Percentiles rank a stretch among this genome's conserved stretches.
These are phyloP conservation scores for Poecilobothrus nobilitatus DNA, from an alignment of 2,888 invertebrate genomes.

Conservation along the genomic window DNA sequence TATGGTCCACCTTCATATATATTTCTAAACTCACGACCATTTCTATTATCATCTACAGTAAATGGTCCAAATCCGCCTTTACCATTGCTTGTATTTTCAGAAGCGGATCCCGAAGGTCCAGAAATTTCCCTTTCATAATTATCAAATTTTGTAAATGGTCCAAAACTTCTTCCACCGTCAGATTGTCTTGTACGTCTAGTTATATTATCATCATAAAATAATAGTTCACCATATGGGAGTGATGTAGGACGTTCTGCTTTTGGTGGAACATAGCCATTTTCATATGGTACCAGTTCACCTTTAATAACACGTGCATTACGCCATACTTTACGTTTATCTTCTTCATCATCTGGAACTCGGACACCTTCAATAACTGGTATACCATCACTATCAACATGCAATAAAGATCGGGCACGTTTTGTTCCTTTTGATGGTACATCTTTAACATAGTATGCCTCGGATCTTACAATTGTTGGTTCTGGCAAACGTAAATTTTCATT, in stretches of 20 bases:
- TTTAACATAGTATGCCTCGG: constrained; percentile 55
- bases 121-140: constrained; percentile 46
- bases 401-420: constrained; percentile 56
- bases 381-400: constrained; percentile 60
- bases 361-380: constrained; percentile 75
- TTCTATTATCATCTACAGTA: constrained; percentile 50
- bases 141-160: constrained; percentile 55
- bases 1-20: constrained; percentile 48
- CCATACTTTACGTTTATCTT: constrained; percentile 70
- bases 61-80: constrained; percentile 47
- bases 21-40: not conserved
- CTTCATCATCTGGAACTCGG: constrained; percentile 74
- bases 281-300: constrained; percentile 68
- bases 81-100: constrained; percentile 1
- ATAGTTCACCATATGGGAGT: constrained; percentile 19
- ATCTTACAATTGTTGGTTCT: constrained; percentile 59
- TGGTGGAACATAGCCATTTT: constrained; percentile 58
- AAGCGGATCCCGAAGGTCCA: constrained; percentile 24
- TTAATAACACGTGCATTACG: constrained; percentile 82
- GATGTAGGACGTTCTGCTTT: constrained; percentile 40
- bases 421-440: constrained; percentile 35
- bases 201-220: constrained; percentile 19
- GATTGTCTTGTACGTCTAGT: constrained; percentile 21
- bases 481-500: constrained; percentile 48
- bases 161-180: constrained; percentile 38